Evolutionary conservation across 2,113 vertebrate genomes (phyloP).

Genomic region (Burhinus oedicnemus): DNA sequence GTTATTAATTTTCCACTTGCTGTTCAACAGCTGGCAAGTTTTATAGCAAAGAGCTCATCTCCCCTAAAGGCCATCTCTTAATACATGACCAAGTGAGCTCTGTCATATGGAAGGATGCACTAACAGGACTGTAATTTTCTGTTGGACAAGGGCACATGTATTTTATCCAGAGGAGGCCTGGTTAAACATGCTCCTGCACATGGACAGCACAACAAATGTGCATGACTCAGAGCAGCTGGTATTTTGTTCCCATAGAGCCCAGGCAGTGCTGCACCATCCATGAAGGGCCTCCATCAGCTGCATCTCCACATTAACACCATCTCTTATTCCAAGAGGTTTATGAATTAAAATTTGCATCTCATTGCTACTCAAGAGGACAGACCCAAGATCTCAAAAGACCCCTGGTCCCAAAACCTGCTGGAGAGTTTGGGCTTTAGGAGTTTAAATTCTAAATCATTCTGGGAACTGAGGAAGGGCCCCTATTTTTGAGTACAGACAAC

Average conservation of each 20-base stretch:
- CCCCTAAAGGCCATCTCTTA: not conserved
- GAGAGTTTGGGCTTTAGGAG: not conserved
- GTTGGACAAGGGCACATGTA: not conserved
- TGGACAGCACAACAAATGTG: not conserved
- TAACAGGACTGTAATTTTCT: not conserved
- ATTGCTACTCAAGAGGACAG: not conserved
- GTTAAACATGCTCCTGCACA: not conserved
- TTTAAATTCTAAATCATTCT: not conserved
- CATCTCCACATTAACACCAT: not conserved
- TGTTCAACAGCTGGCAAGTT: not conserved
- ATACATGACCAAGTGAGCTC: not conserved
- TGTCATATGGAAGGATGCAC: not conserved
- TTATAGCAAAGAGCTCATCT: not conserved
- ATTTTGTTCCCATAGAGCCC: not conserved
- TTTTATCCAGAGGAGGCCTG: constrained; percentile 3
- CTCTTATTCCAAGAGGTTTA: not conserved
- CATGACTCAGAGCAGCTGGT: not conserved
- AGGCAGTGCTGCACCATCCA: not conserved
- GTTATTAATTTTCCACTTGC: not conserved
- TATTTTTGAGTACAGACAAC: not conserved
- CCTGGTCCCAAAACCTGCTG: not conserved
- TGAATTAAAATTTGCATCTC: not conserved
- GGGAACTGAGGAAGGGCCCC: not conserved
- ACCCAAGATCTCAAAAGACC: not conserved
- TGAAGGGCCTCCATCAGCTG: not conserved